These are phyloP conservation scores for Bugula neritina DNA, from an alignment of 2,888 invertebrate genomes.

Conservation along the genomic window DNA sequence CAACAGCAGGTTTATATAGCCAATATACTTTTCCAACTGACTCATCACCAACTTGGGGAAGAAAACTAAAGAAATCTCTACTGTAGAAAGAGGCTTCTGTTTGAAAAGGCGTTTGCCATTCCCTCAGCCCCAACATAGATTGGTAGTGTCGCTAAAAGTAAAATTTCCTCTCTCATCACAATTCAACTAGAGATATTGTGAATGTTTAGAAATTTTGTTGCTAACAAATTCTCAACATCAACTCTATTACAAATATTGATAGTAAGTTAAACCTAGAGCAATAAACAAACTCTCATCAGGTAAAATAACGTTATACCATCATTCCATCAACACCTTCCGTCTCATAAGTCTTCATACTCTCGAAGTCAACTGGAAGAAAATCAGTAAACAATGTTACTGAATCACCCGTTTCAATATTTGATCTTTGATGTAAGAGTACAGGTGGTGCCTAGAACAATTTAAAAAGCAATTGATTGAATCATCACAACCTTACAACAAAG, in stretches of 20 bases:
- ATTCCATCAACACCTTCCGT: conserved; percentile 25
- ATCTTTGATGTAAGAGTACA: neutral
- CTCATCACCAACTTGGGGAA: conserved; percentile 13
- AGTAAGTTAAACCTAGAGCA: no score
- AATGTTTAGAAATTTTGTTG: no score
- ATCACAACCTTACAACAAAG: neutral
- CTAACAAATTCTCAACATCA: no score
- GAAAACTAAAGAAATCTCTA: conserved; percentile 5
- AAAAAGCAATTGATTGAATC: neutral
- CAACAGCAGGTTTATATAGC: conserved; percentile 19
- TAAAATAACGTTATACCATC: no score
- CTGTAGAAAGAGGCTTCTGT: conserved; percentile 2
- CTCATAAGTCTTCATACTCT: conserved; percentile 24
- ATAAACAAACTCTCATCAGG: no score
- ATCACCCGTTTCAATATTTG: neutral
- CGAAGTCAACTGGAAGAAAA: conserved; percentile 11
- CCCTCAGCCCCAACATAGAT: neutral
- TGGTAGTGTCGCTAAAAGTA: conserved; percentile 5
- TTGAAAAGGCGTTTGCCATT: neutral
- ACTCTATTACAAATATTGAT: no score
- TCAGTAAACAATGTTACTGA: neutral
- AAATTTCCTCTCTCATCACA: no score
- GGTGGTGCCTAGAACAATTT: conserved; percentile 7
- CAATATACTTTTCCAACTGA: conserved; percentile 9
- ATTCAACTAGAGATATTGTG: no score